Evolutionary conservation across 2,797 vertebrate species (phyloP).

Genomic region (Merluccius polli): DNA sequence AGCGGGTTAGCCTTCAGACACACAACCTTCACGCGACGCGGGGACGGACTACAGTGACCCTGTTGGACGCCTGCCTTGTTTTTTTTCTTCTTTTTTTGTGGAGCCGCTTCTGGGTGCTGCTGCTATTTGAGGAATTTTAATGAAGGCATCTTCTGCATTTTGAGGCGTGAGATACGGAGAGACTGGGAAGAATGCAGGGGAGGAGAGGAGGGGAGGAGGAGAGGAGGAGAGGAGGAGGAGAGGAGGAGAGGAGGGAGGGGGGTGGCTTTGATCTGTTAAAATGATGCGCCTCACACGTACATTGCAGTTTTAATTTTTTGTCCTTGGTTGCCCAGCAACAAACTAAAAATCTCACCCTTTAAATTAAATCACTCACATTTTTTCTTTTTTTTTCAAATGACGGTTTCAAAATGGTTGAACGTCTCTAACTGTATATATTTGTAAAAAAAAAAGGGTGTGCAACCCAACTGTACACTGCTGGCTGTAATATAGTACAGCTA

Average conservation of each 20-base stretch:
- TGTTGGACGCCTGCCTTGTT: neutral
- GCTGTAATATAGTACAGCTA: slow-evolving; percentile 34
- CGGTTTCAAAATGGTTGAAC: neutral
- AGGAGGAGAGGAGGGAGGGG: neutral
- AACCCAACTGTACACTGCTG: neutral
- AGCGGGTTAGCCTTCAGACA: slow-evolving; percentile 44
- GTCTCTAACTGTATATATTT: neutral
- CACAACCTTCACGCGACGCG: too few species aligned
- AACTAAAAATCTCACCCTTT: slow-evolving; percentile 28
- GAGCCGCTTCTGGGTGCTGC: slow-evolving; percentile 28
- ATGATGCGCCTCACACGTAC: neutral
- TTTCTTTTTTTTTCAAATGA: slow-evolving; percentile 6
- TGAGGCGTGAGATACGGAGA: neutral
- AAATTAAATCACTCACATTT: slow-evolving; percentile 19
- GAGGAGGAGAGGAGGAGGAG: neutral
- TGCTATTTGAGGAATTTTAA: slow-evolving; percentile 61
- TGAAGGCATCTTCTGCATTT: slow-evolving; percentile 54
- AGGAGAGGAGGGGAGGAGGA: neutral
- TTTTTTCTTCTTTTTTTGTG: too few species aligned
- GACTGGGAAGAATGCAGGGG: neutral
- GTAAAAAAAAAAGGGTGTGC: neutral
- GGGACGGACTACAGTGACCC: neutral
- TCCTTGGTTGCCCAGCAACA: slow-evolving; percentile 82
- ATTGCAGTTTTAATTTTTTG: slow-evolving; percentile 44
- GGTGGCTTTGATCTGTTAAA: neutral